phyloP scores from a whole-genome alignment of 2,797 vertebrate genomes.

The Rhodeus uyekii region DNA sequence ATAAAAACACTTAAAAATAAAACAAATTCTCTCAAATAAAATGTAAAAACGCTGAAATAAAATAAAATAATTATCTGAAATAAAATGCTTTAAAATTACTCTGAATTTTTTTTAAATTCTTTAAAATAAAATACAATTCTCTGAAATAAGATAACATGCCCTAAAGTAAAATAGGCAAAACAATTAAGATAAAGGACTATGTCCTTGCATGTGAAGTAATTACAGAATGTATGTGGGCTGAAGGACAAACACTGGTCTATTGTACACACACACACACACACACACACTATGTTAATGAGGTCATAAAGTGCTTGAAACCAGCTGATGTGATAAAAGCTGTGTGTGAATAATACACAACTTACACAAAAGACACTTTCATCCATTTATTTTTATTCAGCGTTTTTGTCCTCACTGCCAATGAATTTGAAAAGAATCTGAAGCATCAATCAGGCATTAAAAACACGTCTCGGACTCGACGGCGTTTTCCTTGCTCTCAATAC shows the following conservation, averaged over 20 bases:
- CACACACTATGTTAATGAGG: not conserved
- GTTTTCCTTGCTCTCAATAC: slow-evolving; percentile 3
- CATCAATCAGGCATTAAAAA: not conserved
- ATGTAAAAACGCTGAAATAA: no score
- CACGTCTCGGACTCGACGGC: not conserved
- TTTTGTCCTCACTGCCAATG: not conserved
- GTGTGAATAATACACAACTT: not conserved
- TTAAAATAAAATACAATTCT: not conserved
- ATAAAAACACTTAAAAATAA: not conserved
- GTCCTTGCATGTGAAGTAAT: not conserved
- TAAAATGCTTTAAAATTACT: no score
- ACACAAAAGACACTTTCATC: not conserved
- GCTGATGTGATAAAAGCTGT: not conserved
- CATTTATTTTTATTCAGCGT: not conserved
- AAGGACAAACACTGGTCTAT: not conserved
- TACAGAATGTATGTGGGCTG: not conserved
- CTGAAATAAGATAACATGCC: not conserved
- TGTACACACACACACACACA: not conserved
- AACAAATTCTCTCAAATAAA: no score
- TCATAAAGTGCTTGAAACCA: not conserved
- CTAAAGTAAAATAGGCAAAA: not conserved
- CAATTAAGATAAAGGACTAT: not conserved
- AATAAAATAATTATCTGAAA: not conserved
- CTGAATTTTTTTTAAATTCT: no score
- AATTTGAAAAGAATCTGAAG: not conserved